These are phyloP conservation scores for Cyprinodon brontotheroides DNA, from an alignment of 2,113 vertebrate species.

Conservation along the genomic window DNA sequence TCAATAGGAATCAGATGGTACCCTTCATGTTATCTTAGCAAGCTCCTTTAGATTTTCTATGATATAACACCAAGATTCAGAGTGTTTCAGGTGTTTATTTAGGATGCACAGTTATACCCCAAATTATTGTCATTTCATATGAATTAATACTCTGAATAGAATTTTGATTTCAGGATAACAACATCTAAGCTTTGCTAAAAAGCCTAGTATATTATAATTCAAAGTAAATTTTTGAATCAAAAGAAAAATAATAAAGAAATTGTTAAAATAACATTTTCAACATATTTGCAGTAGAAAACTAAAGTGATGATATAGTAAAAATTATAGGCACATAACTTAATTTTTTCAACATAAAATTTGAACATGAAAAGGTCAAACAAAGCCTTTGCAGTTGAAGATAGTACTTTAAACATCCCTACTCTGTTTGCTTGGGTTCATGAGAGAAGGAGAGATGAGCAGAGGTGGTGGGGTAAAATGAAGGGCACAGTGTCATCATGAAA, in stretches of 20 bases:
- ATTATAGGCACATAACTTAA: conserved; percentile 31
- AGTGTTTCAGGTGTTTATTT: no score
- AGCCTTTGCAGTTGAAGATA: conserved; percentile 57
- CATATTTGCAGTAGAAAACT: not conserved
- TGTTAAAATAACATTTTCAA: conserved; percentile 9
- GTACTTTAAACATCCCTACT: conserved; percentile 72
- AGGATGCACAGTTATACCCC: no score
- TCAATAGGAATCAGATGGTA: no score
- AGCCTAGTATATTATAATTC: no score
- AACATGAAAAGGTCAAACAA: conserved; percentile 63
- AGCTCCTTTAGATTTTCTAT: no score
- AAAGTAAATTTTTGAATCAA: no score
- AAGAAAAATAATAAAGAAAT: not conserved
- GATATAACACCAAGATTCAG: no score
- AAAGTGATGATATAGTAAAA: conserved; percentile 29
- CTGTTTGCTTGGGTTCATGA: conserved; percentile 62
- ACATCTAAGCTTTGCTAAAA: no score
- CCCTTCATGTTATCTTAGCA: no score
- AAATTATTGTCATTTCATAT: no score
- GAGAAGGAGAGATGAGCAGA: conserved; percentile 25
- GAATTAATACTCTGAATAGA: no score
- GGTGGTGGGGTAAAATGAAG: conserved; percentile 47
- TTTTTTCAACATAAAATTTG: conserved; percentile 50
- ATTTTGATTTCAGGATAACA: no score
- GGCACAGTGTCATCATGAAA: conserved; percentile 70